Percentiles rank a stretch among this genome's conserved stretches.
Conservation (phyloP, 2,888 invertebrate genomes). For the Lepidochrysops patricia region DNA sequence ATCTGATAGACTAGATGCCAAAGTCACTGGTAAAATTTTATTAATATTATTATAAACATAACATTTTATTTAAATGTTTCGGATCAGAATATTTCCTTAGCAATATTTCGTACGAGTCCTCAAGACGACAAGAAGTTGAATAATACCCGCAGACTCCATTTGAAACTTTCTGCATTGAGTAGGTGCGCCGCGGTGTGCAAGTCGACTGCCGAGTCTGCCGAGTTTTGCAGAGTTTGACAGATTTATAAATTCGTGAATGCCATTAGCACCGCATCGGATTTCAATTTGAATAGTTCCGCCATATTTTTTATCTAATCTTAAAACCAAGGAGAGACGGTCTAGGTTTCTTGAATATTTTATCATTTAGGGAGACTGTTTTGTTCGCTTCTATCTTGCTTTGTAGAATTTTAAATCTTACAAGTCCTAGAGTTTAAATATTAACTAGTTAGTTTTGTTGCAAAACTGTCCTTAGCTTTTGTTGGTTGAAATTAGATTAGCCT, state of each 20-base stretch:
- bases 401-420: neutral
- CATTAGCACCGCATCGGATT: conserved; percentile 13
- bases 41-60: too few species aligned
- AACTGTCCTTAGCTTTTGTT: too few species aligned
- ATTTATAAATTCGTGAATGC: conserved; percentile 24
- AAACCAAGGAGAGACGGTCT: neutral
- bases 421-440: neutral
- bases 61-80: neutral
- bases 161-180: conserved; percentile 22
- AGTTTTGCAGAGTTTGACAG: conserved; percentile 24
- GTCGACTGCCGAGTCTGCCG: conserved; percentile 12
- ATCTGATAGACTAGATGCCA: too few species aligned
- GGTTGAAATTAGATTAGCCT: too few species aligned
- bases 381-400: neutral
- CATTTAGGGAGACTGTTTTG: neutral
- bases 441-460: too few species aligned
- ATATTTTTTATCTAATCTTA: conserved; percentile 5
- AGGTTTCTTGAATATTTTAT: neutral
- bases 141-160: conserved; percentile 13
- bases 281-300: conserved; percentile 12
- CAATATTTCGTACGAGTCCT: neutral
- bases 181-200: conserved; percentile 17
- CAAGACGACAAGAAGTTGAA: conserved; percentile 12
- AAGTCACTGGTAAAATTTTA: too few species aligned
- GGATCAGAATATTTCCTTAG: neutral